Base-by-base conservation (phyloP, 92 coral and sea anemone genomes). In the Porites divaricata region DNA sequence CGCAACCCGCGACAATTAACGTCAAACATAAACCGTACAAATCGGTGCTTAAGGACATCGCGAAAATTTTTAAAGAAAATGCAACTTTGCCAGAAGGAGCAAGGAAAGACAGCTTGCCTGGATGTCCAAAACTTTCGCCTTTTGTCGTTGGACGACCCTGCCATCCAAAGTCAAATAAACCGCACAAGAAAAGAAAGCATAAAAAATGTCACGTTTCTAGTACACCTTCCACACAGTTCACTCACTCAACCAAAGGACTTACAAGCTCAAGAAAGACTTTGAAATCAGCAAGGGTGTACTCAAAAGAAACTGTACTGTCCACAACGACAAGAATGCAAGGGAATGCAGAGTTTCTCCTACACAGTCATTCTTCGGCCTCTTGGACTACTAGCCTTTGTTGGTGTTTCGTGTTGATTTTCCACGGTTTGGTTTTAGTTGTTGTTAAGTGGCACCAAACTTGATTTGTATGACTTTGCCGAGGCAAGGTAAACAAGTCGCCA, bases 1-100 rank as follows among this genome's bases (percentile, higher is more conserved):
- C 90, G 0, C 95, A 94, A 62, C 74, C 72, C 23, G 98, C 94
- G 10, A 85, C 98, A 71, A 78, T 94, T 11, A 90, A 70, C 21
- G 70, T 84, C 49, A 93, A 89, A 57, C 89, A 78, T 66, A 78
- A 79, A 54, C 20, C 6, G 1, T 74, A 63, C 80, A 92, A 85
- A 59, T 73, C 78, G 20, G 86, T 89, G 65, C 85, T 94, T 17
- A 88, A 86, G 75, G 91, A 94, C 49, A 88, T 94, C 12, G 72
- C 92, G 88, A 63, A 51, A 45, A 70, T 74, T 20, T 81, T 83
- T 5, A 95, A 95, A 15, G 83, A 61, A 57, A 92, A 90, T 61
- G 86, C 91, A 22, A 77, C 93, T 5, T 67, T 89, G 59, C 98
- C 98, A 48, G 51, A 85, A 8, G 95, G 95, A 28, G 89, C 81